Base-by-base conservation (phyloP, 2,888 invertebrate genomes). In the Sarcophaga subvicina region DNA sequence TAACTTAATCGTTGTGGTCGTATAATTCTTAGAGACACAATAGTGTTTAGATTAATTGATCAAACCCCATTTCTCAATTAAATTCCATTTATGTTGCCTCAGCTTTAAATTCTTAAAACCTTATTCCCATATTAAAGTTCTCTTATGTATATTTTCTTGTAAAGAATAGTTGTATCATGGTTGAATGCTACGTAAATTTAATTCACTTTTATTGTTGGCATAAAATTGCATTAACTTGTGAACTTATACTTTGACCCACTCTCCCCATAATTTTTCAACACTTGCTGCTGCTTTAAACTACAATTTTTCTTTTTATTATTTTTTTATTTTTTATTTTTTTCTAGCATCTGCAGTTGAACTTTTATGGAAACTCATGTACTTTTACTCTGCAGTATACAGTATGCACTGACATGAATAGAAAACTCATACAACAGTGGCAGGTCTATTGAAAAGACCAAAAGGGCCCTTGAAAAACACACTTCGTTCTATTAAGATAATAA, bases 261-360 rank as follows among this genome's bases (percentile, higher is more conserved):
- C 54, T 54, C 17, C 17, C 12, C 12, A 1, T 54, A 14, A 14
- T 54, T 54, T 54, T 54, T 54, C 17, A 54, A 54, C 17, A 14
- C 17, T 54, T 54, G 12, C 12, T 54, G 54, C 14, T 54, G 54
- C 54, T 17, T 14, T 54, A 54, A 54, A 54, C 54, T 54, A 12
- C 5, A 54, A 14, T 14, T 54, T 14, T 54, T 14, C 17, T 17
- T 54, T 54, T 49, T 49, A 14, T 49, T 37, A 8, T 3, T 8
- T 37, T 37, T 37, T 37, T 37, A 8, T 8, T 37, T 37, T 37
- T 2, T 1, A 10, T 3, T 37, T 37, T 37, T 72, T 20, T 22
- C 22, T 12, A 72, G 20, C 72, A 62, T 45, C 72, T 72, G 45
- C 47, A 63, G 73, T n/a, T 25, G 47, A 73, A 47, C 47, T 47